Conservation (phyloP, 2,113 vertebrate genomes). For the Cairina moschata region DNA sequence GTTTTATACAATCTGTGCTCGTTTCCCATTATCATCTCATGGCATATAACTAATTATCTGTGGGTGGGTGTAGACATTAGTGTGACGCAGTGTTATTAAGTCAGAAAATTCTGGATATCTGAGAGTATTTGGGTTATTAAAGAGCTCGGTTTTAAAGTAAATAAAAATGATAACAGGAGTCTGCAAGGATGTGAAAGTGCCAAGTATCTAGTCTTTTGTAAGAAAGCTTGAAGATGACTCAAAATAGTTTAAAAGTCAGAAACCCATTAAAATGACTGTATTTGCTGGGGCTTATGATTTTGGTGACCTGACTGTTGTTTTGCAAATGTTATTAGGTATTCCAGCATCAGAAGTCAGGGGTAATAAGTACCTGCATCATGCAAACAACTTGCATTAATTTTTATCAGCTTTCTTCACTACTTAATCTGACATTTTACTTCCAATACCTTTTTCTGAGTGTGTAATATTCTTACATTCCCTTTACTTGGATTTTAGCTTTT, state of each 20-base stretch:
- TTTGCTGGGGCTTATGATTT: neutral
- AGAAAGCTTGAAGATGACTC: neutral
- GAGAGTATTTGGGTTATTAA: neutral
- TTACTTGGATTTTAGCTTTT: neutral
- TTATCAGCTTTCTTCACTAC: neutral
- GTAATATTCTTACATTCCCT: neutral
- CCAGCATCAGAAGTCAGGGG: neutral
- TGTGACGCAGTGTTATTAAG: neutral
- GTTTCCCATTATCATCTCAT: neutral
- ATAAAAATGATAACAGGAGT: neutral
- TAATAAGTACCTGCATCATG: neutral
- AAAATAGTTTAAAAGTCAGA: neutral
- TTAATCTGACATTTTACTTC: neutral
- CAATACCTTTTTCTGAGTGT: neutral
- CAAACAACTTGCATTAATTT: neutral
- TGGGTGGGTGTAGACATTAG: neutral
- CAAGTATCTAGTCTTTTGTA: neutral
- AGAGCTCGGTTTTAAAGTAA: neutral
- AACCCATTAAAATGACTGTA: neutral
- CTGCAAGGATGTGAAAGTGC: neutral
- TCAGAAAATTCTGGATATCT: neutral
- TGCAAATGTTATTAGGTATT: neutral
- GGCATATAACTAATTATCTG: neutral
- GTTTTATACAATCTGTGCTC: neutral
- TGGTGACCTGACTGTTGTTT: neutral